These are phyloP conservation scores for Copidosoma aretas DNA, from an alignment of 2,888 invertebrate genomes.

Conservation along the genomic window DNA sequence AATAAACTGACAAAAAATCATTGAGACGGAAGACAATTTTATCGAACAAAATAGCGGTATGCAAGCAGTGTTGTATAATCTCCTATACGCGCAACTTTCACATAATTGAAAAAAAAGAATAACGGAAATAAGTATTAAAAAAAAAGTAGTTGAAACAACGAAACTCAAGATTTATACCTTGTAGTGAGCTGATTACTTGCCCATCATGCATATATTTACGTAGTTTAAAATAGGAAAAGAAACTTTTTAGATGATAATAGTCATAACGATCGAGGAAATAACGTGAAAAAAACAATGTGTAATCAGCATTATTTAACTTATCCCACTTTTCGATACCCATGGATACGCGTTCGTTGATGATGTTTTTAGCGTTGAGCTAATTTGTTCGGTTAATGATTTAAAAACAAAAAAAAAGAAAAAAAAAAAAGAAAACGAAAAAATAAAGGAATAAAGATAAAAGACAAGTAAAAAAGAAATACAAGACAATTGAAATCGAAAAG, in stretches of 20 bases:
- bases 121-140: background rate
- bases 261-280: slow-evolving; percentile 14
- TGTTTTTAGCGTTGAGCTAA: slow-evolving; percentile 17
- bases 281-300: slow-evolving; percentile 21
- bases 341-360: slow-evolving; percentile 15
- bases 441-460: background rate
- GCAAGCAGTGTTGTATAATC: slow-evolving; percentile 19
- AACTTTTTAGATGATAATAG: slow-evolving; percentile 32
- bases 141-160: slow-evolving; percentile 37
- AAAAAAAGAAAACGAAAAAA: background rate
- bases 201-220: slow-evolving; percentile 19
- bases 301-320: slow-evolving; percentile 19
- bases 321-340: slow-evolving; percentile 26
- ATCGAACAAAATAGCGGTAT: slow-evolving; percentile 21
- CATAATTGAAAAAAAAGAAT: slow-evolving; percentile 14
- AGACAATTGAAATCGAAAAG: slow-evolving; percentile 2
- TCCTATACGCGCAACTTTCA: slow-evolving; percentile 33
- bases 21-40: slow-evolving; percentile 24
- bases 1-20: slow-evolving; percentile 22
- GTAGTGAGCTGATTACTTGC: slow-evolving; percentile 27
- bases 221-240: slow-evolving; percentile 16
- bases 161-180: slow-evolving; percentile 37
- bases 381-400: slow-evolving; percentile 14
- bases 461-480: too few relatives aligned
- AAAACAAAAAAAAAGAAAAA: slow-evolving; percentile 8